Base-by-base conservation (phyloP, 2,113 vertebrate genomes). In the Poeciliopsis turrubarensis region DNA sequence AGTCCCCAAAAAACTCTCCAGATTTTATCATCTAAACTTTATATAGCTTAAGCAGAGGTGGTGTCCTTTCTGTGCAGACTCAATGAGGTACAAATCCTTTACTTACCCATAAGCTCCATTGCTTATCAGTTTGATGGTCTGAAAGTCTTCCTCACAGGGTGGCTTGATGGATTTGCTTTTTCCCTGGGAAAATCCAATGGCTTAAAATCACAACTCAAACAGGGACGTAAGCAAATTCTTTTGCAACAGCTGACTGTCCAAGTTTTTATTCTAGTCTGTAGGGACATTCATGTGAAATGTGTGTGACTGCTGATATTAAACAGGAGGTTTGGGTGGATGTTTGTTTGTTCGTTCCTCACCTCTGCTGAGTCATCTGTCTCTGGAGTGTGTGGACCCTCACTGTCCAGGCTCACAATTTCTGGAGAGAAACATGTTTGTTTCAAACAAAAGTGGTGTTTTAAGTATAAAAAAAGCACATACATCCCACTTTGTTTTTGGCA, bases 101-200 rank as follows among this genome's bases (percentile, higher is more conserved):
- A 9, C 95, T 96, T 89, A 98, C 97, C 97, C 97, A 29, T 98
- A 98, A 31, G 97, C 97, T 3, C 97, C 96, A 0, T 97, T 98
- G 91, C 97, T 98, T 84, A 98, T 98, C 65, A 98, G 95, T 78
- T 98, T 98, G 93, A 98, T 97, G 81, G 91, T 98, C 80, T 98
- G 97, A 61, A 98, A 98, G 89, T 98, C 97, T 14, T 92, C 94
- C 86, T 98, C 97, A n/a, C 95, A 95, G 0, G 97, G 97, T 0
- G 97, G 95, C 68, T 97, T 98, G 86, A 97, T 96, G 89, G 92
- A 80, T 87, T 94, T 95, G 30, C 89, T 86, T 81, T 92, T 95
- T 26, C 94, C 94, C 94, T 94, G 80, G 26, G 39, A 30, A 80
- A 34, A 84, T 19, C 57, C 15, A 70, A 64, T 31, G 66, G 61